Evolutionary conservation across 2,888 invertebrate species (phyloP).

Genomic region (Nemoura dubitans): DNA sequence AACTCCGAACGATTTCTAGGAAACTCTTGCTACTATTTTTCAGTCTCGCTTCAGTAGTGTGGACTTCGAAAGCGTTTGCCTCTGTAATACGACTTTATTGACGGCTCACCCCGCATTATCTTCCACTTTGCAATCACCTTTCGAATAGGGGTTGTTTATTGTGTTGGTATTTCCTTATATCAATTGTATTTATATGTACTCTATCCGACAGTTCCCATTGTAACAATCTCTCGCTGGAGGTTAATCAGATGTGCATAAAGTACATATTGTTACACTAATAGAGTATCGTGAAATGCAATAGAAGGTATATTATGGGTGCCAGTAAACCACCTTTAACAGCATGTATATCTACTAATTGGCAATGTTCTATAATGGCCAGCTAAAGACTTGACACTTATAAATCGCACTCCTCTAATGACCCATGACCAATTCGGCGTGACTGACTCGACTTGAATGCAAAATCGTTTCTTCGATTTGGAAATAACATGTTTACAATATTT

Average conservation of each 20-base stretch:
- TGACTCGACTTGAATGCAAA: neutral
- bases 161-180: too few species aligned
- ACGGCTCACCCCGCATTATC: too few species aligned
- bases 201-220: too few species aligned
- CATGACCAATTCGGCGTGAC: neutral
- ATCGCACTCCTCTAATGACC: neutral
- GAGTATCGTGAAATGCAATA: neutral
- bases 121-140: too few species aligned
- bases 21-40: neutral
- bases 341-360: neutral
- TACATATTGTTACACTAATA: too few species aligned
- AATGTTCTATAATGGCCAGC: neutral
- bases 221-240: neutral
- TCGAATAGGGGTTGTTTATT: too few species aligned
- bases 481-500: slow-evolving; percentile 2
- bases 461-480: neutral
- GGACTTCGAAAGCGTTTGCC: too few species aligned
- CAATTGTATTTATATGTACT: too few species aligned
- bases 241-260: neutral
- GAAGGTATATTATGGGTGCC: neutral
- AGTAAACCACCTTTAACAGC: neutral
- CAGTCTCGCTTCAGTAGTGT: too few species aligned
- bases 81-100: too few species aligned
- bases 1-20: neutral
- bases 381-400: neutral